Evolutionary conservation across 1,140 invertebrate genomes (phyloP), one percentile per base, ranked within the genome.

Genomic region (Armadillidium nasatum): DNA sequence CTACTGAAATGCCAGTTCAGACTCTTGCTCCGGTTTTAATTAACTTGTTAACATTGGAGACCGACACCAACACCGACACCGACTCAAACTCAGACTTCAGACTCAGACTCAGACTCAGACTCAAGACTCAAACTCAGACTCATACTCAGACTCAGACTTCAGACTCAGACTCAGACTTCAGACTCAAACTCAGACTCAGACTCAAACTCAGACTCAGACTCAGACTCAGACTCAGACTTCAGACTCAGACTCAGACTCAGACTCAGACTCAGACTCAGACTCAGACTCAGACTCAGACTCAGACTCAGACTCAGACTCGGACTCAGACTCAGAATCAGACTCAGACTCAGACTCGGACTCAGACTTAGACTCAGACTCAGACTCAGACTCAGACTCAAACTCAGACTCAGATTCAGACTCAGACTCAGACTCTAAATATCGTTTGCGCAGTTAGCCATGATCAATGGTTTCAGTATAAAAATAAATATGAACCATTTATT

Each of bases 241-340:
- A n/a, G 50, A 54, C 50, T 54, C 50, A n/a, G 50, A 54, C 50
- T 54, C 50, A n/a, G 50, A 54, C 50, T 54, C 50, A n/a, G 50
- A 54, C 50, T 54, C 50, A n/a, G 50, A 54, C 50, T 54, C 50
- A n/a, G 50, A 54, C 50, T 54, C 50, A n/a, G 50, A 54, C 50
- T 54, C 50, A n/a, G 50, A 54, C 50, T 54, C 50, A n/a, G 50
- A 54, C 50, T 54, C 50, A n/a, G 50, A 54, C 50, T 10, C n/a
- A 54, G 10, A n/a, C 50, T 10, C 50, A 54, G 10, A 54, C 50
- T 10, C 50, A 54, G 10, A 54, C 50, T 10, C 50, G n/a, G 10
- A 54, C 50, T 10, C 50, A 54, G 10, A 54, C 50, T n/a, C n/a
- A n/a, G n/a, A n/a, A n/a, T n/a, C n/a, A n/a, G n/a, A n/a, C n/a